phyloP scores from a whole-genome alignment of 2,113 vertebrate genomes.

The Garra rufa region DNA sequence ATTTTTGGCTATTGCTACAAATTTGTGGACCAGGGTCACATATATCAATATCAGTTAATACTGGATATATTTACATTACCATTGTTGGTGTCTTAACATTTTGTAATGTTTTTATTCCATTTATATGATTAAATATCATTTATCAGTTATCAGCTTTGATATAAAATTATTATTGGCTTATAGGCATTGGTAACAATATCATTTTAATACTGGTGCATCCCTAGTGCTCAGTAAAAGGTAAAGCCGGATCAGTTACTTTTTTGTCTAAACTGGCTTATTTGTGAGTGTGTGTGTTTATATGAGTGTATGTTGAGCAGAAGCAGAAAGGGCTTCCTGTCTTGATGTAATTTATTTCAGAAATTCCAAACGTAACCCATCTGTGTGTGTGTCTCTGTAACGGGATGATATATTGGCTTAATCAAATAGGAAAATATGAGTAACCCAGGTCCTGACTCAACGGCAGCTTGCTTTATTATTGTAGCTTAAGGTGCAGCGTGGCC shows the following conservation, averaged over 20 bases:
- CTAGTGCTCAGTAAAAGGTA: background rate
- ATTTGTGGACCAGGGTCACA: too few species aligned
- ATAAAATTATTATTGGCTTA: background rate
- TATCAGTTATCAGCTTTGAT: too few species aligned
- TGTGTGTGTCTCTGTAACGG: conserved; percentile 45
- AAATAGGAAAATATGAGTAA: conserved; percentile 80
- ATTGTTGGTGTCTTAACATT: too few species aligned
- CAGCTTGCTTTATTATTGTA: conserved; percentile 78
- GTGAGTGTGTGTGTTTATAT: background rate
- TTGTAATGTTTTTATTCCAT: too few species aligned
- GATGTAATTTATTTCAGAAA: conserved; percentile 28
- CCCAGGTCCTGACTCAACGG: conserved; percentile 63
- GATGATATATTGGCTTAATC: conserved; percentile 83
- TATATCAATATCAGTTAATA: too few species aligned
- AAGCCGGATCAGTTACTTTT: background rate
- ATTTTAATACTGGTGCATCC: background rate
- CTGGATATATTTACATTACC: too few species aligned
- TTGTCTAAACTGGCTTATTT: background rate
- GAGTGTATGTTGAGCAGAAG: conserved; percentile 15
- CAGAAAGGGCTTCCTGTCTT: conserved; percentile 1
- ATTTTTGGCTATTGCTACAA: too few species aligned
- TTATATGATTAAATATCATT: too few species aligned
- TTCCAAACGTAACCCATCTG: conserved; percentile 15
- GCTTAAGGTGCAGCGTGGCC: conserved; percentile 75
- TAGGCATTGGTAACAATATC: background rate